Percentiles rank a stretch among this genome's conserved stretches.
These are phyloP conservation scores for Cheilosia grossa DNA, from an alignment of 2,888 invertebrate genomes.

Conservation along the genomic window DNA sequence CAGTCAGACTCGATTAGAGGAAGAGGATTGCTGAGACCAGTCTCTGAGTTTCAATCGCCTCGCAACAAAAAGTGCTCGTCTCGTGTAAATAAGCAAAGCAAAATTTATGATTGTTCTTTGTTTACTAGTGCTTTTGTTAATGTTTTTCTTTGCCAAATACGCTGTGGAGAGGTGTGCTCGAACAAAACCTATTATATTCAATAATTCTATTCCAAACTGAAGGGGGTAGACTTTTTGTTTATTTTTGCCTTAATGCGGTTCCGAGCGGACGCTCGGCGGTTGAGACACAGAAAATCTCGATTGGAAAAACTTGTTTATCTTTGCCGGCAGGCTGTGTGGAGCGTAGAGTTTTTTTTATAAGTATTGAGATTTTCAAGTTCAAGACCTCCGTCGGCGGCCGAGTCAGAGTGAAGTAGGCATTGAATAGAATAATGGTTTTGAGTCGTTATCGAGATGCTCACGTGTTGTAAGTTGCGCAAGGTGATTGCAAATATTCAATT, in stretches of 20 bases:
- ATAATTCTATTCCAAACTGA: constrained; percentile 17
- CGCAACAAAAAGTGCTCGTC: neutral
- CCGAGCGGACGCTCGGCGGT: neutral
- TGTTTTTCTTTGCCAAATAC: constrained; percentile 20
- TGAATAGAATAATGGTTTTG: constrained; percentile 23
- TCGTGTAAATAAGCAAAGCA: neutral
- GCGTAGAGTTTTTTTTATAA: neutral
- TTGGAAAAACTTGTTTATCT: constrained; percentile 37
- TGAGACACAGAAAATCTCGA: neutral
- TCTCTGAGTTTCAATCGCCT: neutral
- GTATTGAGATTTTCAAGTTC: constrained; percentile 48
- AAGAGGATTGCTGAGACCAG: neutral
- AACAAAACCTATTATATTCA: constrained; percentile 1
- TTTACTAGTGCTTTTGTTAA: constrained; percentile 5
- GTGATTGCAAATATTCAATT: constrained; percentile 46
- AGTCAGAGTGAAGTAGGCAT: constrained; percentile 8
- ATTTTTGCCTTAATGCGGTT: neutral
- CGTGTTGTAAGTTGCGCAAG: constrained; percentile 46
- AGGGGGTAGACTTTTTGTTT: constrained; percentile 20
- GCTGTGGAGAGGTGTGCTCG: neutral
- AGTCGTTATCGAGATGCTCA: constrained; percentile 38
- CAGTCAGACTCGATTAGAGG: neutral
- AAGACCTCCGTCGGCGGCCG: constrained; percentile 20
- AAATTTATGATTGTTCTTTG: neutral
- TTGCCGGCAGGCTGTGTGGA: constrained; percentile 27